These are phyloP conservation scores for Chironomus riparius DNA, from an alignment of 2,888 invertebrate species.

Conservation along the genomic window DNA sequence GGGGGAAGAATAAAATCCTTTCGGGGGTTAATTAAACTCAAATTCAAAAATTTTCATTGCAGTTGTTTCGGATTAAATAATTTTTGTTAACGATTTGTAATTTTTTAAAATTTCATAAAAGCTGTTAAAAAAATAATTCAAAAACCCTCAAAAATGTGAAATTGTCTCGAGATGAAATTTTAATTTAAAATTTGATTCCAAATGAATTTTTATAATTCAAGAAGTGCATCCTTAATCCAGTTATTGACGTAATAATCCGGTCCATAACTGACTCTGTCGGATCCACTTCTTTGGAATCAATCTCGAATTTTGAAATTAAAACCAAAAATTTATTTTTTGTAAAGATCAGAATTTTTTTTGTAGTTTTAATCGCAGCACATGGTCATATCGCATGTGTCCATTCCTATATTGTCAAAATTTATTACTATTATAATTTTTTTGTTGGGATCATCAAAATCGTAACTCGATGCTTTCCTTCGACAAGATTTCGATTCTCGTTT, in stretches of 20 bases:
- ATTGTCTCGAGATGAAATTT: neutral
- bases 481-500: no score
- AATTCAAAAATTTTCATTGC: no score
- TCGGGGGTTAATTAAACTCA: no score
- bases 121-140: neutral
- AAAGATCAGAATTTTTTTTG: neutral
- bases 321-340: no score
- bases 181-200: neutral
- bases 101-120: neutral
- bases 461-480: no score
- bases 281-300: constrained; percentile 7
- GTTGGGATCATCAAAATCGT: neutral
- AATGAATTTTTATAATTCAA: neutral
- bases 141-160: neutral
- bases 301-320: neutral
- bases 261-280: neutral
- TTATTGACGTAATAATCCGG: neutral
- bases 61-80: neutral
- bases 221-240: constrained; percentile 5
- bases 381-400: constrained; percentile 64
- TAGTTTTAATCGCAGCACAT: constrained; percentile 32
- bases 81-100: neutral
- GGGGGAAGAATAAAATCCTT: neutral
- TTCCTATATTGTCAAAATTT: constrained; percentile 40
- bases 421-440: neutral